These are phyloP conservation scores for Ascaphus truei DNA, from an alignment of 2,113 vertebrate species.

Conservation along the genomic window DNA sequence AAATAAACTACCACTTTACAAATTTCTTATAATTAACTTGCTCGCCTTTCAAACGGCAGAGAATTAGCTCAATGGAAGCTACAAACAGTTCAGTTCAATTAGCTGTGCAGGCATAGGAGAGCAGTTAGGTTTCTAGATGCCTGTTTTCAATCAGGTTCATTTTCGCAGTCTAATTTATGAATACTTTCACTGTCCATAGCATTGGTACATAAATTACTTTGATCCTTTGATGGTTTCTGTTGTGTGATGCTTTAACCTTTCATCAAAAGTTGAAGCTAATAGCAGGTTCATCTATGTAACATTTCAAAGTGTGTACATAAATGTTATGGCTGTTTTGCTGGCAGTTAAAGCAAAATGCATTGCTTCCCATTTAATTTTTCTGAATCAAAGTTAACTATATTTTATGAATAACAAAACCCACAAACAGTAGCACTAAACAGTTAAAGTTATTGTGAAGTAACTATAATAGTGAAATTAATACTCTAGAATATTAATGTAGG, in stretches of 20 bases:
- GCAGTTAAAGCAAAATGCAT: not conserved
- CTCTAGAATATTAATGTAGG: too few species aligned
- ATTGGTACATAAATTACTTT: constrained; percentile 7
- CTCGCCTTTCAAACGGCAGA: not conserved
- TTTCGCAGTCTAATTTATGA: constrained; percentile 16
- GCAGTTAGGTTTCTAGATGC: constrained; percentile 9
- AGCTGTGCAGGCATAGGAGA: constrained; percentile 1
- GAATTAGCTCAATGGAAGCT: constrained; percentile 8
- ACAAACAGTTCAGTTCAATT: constrained; percentile 8
- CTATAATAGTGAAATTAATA: too few species aligned
- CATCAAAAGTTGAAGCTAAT: not conserved
- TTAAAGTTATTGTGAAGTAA: too few species aligned
- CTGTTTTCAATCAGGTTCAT: not conserved
- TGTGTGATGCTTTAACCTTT: not conserved
- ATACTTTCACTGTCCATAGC: not conserved
- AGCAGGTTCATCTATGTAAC: not conserved
- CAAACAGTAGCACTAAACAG: too few species aligned
- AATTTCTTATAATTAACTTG: constrained; percentile 20
- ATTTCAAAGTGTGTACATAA: not conserved
- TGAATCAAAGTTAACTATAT: too few species aligned
- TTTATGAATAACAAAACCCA: too few species aligned
- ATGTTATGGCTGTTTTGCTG: not conserved
- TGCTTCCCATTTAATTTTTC: too few species aligned
- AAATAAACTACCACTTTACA: constrained; percentile 6
- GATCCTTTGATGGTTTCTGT: not conserved